Conservation (phyloP, 2,113 vertebrate species). For the Kryptolebias marmoratus region DNA sequence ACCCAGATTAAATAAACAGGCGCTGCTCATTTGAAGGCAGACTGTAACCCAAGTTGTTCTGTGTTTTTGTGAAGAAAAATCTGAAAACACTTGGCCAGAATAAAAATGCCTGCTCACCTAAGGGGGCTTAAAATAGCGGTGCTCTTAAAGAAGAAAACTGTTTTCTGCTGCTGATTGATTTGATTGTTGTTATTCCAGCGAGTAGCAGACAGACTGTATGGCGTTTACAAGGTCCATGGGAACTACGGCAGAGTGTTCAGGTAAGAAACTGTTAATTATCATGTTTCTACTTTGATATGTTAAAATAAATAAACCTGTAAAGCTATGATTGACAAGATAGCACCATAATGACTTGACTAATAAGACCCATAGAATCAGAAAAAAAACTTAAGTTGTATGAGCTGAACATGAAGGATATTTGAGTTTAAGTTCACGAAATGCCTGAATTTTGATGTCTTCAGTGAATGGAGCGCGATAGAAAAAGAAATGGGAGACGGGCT, state of each 20-base stretch:
- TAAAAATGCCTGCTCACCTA: neutral
- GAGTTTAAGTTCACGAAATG: neutral
- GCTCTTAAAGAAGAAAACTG: neutral
- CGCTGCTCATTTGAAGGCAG: neutral
- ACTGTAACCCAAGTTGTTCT: neutral
- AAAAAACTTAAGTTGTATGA: neutral
- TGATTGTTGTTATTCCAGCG: slow-evolving; percentile 76
- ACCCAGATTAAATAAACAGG: neutral
- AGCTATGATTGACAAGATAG: neutral
- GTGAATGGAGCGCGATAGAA: slow-evolving; percentile 96
- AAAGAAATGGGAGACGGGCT: slow-evolving; percentile 96
- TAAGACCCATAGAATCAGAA: no score
- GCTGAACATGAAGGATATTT: neutral
- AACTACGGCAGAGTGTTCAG: slow-evolving; percentile 97
- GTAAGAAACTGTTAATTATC: slow-evolving; percentile 63
- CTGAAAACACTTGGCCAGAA: neutral
- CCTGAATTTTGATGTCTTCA: slow-evolving; percentile 52
- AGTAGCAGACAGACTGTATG: slow-evolving; percentile 92
- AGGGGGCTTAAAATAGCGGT: neutral
- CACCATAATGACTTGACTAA: no score
- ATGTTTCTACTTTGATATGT: neutral
- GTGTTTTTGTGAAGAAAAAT: neutral
- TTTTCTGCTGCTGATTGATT: neutral
- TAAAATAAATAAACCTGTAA: neutral
- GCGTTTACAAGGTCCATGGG: slow-evolving; percentile 95